Conservation (phyloP, 2,113 vertebrate species). For the Lampris incognitus region DNA sequence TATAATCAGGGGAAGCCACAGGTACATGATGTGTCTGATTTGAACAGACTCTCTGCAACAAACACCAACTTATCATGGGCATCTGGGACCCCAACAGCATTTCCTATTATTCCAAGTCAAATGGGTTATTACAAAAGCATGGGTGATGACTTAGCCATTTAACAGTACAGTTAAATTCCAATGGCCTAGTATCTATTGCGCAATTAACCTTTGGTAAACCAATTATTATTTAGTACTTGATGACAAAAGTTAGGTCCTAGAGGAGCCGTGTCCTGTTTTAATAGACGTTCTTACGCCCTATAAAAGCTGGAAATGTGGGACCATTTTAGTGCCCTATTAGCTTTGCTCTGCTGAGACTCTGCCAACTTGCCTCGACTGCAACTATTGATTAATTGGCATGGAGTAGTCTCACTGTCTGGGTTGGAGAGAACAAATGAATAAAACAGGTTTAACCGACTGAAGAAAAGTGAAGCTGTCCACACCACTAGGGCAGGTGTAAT, state of each 20-base stretch:
- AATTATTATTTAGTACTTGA: conserved; percentile 82
- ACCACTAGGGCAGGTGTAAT: conserved; percentile 12
- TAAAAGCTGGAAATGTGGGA: conserved; percentile 70
- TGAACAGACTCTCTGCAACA: conserved; percentile 31
- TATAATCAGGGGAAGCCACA: conserved; percentile 23
- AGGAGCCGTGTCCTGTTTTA: conserved; percentile 77
- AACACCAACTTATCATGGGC: conserved; percentile 56
- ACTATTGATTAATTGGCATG: conserved; percentile 75
- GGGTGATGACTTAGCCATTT: conserved; percentile 71
- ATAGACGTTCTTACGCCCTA: conserved; percentile 70
- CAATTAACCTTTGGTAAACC: conserved; percentile 86
- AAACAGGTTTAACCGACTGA: background rate
- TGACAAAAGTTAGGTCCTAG: conserved; percentile 78
- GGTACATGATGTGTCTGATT: conserved; percentile 3
- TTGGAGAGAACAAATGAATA: conserved; percentile 54
- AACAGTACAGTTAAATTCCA: conserved; percentile 82
- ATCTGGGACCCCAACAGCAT: conserved; percentile 58
- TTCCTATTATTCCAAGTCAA: conserved; percentile 67
- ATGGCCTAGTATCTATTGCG: conserved; percentile 75
- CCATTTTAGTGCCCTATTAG: conserved; percentile 69
- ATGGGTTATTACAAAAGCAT: conserved; percentile 72
- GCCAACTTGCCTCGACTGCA: conserved; percentile 58
- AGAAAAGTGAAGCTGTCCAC: conserved; percentile 1
- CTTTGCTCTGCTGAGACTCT: conserved; percentile 64
- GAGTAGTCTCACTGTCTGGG: conserved; percentile 50